A percentile compares a stretch with the other conserved stretches of the same genome.
These are phyloP conservation scores for Tupaia tana DNA, from an alignment of 2,113 vertebrate species.

Conservation along the genomic window DNA sequence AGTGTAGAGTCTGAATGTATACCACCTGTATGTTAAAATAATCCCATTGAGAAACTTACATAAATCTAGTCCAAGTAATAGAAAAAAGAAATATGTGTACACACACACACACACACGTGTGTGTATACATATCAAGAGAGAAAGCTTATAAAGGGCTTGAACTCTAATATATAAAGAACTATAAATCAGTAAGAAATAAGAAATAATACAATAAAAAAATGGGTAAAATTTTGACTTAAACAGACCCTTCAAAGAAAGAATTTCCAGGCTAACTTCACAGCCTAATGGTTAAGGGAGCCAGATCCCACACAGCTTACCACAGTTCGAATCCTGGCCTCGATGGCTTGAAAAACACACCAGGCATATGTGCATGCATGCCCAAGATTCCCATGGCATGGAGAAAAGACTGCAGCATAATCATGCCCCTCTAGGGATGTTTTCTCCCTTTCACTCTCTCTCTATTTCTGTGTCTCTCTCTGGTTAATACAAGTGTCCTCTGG, in stretches of 20 bases:
- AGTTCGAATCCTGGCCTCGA: too few species aligned
- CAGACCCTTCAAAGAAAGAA: background rate
- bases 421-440: too few species aligned
- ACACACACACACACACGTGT: background rate
- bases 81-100: background rate
- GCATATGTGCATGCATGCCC: too few species aligned
- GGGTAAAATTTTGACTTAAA: conserved; percentile 10
- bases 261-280: background rate
- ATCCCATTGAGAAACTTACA: background rate
- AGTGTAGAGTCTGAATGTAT: background rate
- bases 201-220: background rate
- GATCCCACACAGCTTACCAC: too few species aligned
- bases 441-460: too few species aligned
- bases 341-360: too few species aligned
- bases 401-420: too few species aligned
- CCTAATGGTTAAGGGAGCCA: too few species aligned
- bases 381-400: too few species aligned
- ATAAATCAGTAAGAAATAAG: background rate
- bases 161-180: background rate
- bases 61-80: background rate
- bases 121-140: too few species aligned
- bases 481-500: too few species aligned
- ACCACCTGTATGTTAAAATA: background rate
- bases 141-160: background rate
- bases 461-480: too few species aligned